Evolutionary conservation across 1,140 invertebrate genomes (phyloP).

Genomic region (Atopsyche davidsoni): DNA sequence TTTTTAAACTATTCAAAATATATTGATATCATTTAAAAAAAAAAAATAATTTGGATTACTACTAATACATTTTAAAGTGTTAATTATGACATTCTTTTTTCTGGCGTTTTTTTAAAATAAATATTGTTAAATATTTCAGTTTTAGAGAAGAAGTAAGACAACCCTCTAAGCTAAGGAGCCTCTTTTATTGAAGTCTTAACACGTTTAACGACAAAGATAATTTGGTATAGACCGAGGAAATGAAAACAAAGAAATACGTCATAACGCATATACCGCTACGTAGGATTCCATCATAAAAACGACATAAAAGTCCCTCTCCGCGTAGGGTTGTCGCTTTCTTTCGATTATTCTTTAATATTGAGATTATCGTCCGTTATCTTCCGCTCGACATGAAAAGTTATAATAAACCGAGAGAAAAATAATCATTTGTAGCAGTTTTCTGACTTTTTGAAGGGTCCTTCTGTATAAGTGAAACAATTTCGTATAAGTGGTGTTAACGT

Average conservation of each 20-base stretch:
- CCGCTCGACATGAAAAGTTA: too few species aligned
- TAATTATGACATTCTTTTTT: not conserved
- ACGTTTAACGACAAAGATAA: constrained; percentile 9
- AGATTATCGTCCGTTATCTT: too few species aligned
- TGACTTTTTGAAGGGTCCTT: too few species aligned
- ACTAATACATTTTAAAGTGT: not conserved
- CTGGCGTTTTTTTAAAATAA: not conserved
- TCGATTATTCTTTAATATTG: too few species aligned
- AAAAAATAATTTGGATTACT: not conserved
- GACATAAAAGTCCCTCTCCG: constrained; percentile 2
- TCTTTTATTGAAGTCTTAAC: not conserved
- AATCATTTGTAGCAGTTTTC: too few species aligned
- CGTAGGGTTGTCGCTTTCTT: not conserved
- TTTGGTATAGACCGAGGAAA: constrained; percentile 1
- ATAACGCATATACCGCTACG: constrained; percentile 1
- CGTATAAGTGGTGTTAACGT: too few species aligned
- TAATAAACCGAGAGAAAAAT: too few species aligned
- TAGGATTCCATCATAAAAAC: constrained; percentile 1
- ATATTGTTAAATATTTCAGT: not conserved
- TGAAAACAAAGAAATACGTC: constrained; percentile 4
- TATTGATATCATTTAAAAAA: not conserved
- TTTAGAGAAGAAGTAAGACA: not conserved
- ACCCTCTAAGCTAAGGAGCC: constrained; percentile 2
- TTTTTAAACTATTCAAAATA: not conserved
- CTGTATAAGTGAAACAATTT: too few species aligned